Base-by-base conservation (phyloP, 2,888 invertebrate genomes). In the Ptychoptera contaminata region DNA sequence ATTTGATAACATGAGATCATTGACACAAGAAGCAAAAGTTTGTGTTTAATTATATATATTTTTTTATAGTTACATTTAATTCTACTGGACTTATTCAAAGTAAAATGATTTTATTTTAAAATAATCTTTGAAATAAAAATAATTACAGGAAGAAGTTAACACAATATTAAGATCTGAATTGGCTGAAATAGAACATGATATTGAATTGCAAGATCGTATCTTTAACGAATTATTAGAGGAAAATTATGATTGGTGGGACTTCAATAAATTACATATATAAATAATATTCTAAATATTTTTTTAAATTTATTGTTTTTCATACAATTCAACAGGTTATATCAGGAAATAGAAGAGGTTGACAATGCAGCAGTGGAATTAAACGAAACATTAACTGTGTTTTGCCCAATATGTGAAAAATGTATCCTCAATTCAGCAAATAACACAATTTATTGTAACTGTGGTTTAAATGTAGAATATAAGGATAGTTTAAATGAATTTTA, bases 281-380 rank as follows among this genome's bases (percentile, higher is more conserved):
- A 8, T 8, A 12, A 14, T n/a, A 8, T 36, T 4, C 9, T 36
- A 7, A 36, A 36, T 8, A 23, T 23, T 23, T 23, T 5, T 5
- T 5, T 23, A 23, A 23, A 5, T 23, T 23, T 23, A 23, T 23
- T 23, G 4, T 23, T 23, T 23, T 23, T 23, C n/a, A n/a, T n/a
- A 23, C 7, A 23, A 23, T 5, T 23, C 23, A 23, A 23, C 23
- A 23, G 23, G 23, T 23, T 23, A 23, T 23, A 66, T 51, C 55
- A 67, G n/a, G 51, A 54, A 35, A 49, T 58, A 37, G 34, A 50
- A 12, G 54, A 55, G 48, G 52, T 54, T 9, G 43, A 47, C 70
- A 67, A 51, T 57, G 59, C 46, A 53, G 55, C 46, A 74, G 74
- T 52, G 64, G 56, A 23, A 48, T 23, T 23, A 7, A 23, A 23